Percentiles rank a stretch among this genome's conserved stretches.
These are phyloP conservation scores for Hypanus sabinus DNA, from an alignment of 2,113 vertebrate genomes.

Conservation along the genomic window DNA sequence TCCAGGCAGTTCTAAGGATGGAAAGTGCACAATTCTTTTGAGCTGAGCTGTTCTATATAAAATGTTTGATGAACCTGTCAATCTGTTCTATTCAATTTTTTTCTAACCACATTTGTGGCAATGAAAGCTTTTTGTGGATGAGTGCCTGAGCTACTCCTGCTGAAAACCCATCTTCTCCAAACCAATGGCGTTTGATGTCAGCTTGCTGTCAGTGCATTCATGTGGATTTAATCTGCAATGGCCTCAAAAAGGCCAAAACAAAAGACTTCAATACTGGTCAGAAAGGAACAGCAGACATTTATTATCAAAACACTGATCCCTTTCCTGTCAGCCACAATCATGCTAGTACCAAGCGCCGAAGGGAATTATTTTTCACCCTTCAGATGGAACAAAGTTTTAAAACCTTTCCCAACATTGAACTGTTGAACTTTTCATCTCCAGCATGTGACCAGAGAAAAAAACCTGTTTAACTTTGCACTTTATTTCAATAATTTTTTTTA, in stretches of 20 bases:
- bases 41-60: constrained; percentile 8
- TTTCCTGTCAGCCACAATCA: constrained; percentile 53
- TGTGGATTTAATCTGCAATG: constrained; percentile 52
- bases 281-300: constrained; percentile 62
- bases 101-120: background rate
- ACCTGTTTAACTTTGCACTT: constrained; percentile 25
- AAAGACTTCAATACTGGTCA: constrained; percentile 56
- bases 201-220: constrained; percentile 50
- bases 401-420: constrained; percentile 67
- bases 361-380: constrained; percentile 55
- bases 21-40: constrained; percentile 20
- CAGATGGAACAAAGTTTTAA: constrained; percentile 60
- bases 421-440: constrained; percentile 57
- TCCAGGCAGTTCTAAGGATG: constrained; percentile 24
- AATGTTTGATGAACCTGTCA: constrained; percentile 33
- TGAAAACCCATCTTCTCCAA: constrained; percentile 35
- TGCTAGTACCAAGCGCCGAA: constrained; percentile 48
- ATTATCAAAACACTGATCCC: constrained; percentile 68
- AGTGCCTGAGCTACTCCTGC: background rate
- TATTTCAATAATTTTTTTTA: constrained; percentile 31
- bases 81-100: constrained; percentile 17
- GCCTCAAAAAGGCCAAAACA: constrained; percentile 48
- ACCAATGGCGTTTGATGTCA: constrained; percentile 44
- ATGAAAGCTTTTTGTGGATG: constrained; percentile 35
- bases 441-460: constrained; percentile 33